These are phyloP conservation scores for Acronicta aceris DNA, from an alignment of 2,888 invertebrate species.

Conservation along the genomic window DNA sequence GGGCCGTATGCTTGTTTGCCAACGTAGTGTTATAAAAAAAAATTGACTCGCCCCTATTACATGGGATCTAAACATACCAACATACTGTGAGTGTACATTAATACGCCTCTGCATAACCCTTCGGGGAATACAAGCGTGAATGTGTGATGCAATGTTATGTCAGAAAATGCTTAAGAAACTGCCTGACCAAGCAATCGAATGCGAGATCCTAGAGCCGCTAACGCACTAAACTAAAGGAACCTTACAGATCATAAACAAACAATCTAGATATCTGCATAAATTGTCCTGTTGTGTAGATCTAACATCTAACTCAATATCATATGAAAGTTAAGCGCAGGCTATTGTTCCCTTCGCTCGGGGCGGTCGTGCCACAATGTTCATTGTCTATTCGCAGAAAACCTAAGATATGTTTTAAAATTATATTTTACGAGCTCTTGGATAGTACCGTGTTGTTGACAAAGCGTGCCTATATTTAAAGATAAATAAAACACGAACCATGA, in stretches of 20 bases:
- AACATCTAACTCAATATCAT: constrained; percentile 68
- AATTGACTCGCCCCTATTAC: too few species aligned
- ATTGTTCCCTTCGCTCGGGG: constrained; percentile 71
- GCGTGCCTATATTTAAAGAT: constrained; percentile 43
- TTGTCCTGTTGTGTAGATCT: constrained; percentile 66
- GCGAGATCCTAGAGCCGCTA: too few species aligned
- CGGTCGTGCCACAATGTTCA: constrained; percentile 81
- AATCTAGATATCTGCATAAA: constrained; percentile 51
- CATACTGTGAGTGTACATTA: too few species aligned
- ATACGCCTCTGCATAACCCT: too few species aligned
- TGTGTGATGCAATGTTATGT: too few species aligned
- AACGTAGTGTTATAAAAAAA: too few species aligned
- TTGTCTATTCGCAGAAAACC: constrained; percentile 76
- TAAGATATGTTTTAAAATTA: constrained; percentile 67
- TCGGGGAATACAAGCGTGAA: too few species aligned
- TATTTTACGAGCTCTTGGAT: constrained; percentile 63
- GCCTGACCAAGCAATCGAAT: too few species aligned
- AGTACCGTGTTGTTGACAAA: constrained; percentile 58
- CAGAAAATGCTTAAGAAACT: too few species aligned
- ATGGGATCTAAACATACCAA: too few species aligned
- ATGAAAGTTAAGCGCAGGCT: constrained; percentile 66
- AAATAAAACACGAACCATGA: constrained; percentile 18
- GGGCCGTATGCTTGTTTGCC: too few species aligned
- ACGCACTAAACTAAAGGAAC: too few species aligned
- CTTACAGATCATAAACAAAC: constrained; percentile 11